Evolutionary conservation across 2,113 vertebrate genomes (phyloP), one percentile per base, ranked within the genome.

Genomic region (Hippocampus barbouri): DNA sequence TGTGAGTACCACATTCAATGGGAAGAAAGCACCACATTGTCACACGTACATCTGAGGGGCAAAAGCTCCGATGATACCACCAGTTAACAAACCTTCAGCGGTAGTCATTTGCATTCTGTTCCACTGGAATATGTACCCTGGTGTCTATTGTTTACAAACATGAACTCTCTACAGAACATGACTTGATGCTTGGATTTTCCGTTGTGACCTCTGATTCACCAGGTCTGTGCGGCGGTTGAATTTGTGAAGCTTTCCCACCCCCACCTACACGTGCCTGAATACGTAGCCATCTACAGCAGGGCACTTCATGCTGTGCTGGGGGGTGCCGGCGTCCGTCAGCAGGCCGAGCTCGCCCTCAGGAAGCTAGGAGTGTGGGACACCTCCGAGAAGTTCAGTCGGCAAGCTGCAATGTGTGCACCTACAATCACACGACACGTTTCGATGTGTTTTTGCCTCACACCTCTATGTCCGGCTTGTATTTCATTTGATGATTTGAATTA

Each of bases 191-290:
- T 61, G 3, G 60, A 20, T 38, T 62, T 12, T 18, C 14, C 1
- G 0, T 23, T 21, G 4, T 41, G 38, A 66, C 15, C 40, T 72
- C 5, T 62, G 25, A 1, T 27, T 67, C 20, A 10, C 27, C 79
- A 91, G 91, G 89, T 90, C 0, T 74, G 61, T 0, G 88, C 90
- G 0, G 89, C 86, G 0, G 84, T 90, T 1, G 84, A 90, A 70
- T 84, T 88, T 0, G 90, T 85, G 68, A 85, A 85, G 62, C 89
- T 91, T 60, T 90, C 88, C 38, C 89, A 92, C 66, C 91, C 91
- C n/a, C 88, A 90, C 74, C 89, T 88, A 1, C 68, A 69, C 1
- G 84, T 90, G n/a, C 83, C 84, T 0, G 73, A 81, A 20, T 85
- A 80, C 0, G 87, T 90, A 70, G 66, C 75, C 0, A 63, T 91